Evolutionary conservation across 35 echinoderm and acorn worm genomes (phyloP), one percentile per base, ranked within the genome.

Genomic region (Anneissia japonica): DNA sequence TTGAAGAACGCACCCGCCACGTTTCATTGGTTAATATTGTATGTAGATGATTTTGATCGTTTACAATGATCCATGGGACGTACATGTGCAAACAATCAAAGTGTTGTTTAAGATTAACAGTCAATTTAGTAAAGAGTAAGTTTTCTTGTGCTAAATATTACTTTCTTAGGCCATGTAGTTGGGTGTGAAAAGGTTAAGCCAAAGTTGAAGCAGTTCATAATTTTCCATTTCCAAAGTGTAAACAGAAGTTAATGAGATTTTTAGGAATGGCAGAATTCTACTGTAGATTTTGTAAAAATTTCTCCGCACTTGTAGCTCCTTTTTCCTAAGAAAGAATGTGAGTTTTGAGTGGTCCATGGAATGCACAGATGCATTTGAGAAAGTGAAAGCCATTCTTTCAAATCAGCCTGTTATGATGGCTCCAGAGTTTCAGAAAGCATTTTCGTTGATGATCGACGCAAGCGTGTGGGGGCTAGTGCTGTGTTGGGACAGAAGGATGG

Each of bases 21-120:
- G 5, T 82, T 88, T 34, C 45, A 56, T 31, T 74, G 16, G 64
- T 88, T 39, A 88, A 73, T 36, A 74, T 29, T 26, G 32, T 81
- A 92, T 41, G 31, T 92, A 23, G 90, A 92, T 45, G 86, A 92
- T 34, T 31, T 92, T n/a, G 1, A 40, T 92, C 40, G 56, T 92
- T 56, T 83, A 82, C 37, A 79, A 39, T 32, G 56, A 82, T 36
- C 36, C 77, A 33, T 87, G 85, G 85, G 32, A 92, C 41, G 55
- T 41, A 1, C 84, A 92, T 33, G 0, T 87, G 0, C 17, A 83
- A 6, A 74, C n/a, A 41, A 73, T 87, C 1, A 39, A 76, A 14
- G 35, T 4, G 0, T 37, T 92, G n/a, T 87, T 92, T 29, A 72
- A 88, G 81, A 1, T 77, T 88, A 35, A 82, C 79, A 13, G 72